These are phyloP conservation scores for Diorhabda carinulata DNA, from an alignment of 1,140 invertebrate genomes.

Conservation along the genomic window DNA sequence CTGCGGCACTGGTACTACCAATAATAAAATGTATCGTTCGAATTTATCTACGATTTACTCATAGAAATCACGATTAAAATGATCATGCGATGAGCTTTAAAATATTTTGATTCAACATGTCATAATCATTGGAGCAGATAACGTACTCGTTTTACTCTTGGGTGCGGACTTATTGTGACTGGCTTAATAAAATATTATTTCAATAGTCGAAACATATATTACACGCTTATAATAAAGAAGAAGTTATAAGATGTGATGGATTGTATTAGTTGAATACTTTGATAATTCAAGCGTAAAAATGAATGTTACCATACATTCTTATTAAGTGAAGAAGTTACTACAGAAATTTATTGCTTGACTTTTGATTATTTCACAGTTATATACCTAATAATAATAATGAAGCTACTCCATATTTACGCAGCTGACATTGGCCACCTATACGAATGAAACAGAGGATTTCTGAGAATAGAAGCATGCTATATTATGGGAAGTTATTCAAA, in stretches of 20 bases:
- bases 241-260: neutral
- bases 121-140: conserved; percentile 2
- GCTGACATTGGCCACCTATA: too few relatives aligned
- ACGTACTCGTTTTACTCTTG: neutral
- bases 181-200: neutral
- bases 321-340: too few relatives aligned
- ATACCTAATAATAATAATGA: too few relatives aligned
- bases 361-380: too few relatives aligned
- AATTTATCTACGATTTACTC: neutral
- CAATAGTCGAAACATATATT: neutral
- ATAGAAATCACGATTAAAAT: conserved; percentile 3
- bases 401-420: too few relatives aligned
- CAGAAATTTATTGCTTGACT: too few relatives aligned
- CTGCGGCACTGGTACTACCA: too few relatives aligned
- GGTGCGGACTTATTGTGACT: neutral
- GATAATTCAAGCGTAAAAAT: neutral
- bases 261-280: neutral
- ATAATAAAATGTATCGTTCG: too few relatives aligned
- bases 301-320: too few relatives aligned
- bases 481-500: too few relatives aligned
- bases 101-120: conserved; percentile 1
- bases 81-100: neutral
- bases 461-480: too few relatives aligned
- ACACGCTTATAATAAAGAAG: neutral
- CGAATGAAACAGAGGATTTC: too few relatives aligned